Evolutionary conservation across 1,140 invertebrate species (phyloP).

Genomic region (Maniola jurtina): DNA sequence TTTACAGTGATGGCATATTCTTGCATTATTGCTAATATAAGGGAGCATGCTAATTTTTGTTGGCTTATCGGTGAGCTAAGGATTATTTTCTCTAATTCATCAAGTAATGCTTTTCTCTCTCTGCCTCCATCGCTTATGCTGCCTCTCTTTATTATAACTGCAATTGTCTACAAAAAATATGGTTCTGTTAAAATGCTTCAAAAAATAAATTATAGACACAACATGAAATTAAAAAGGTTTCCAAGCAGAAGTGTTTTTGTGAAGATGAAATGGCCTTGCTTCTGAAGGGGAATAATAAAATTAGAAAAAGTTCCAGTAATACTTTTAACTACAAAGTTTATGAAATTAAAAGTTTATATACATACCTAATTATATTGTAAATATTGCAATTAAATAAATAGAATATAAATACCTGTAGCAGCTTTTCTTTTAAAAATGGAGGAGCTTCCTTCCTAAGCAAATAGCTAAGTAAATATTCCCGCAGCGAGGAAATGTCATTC

Average conservation of each 20-base stretch:
- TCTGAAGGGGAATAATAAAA: too few species aligned
- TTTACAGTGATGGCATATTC: conserved; percentile 93
- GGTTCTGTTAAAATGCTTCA: too few species aligned
- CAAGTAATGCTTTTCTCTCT: conserved; percentile 84
- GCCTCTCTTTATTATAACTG: conserved; percentile 91
- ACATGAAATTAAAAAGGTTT: too few species aligned
- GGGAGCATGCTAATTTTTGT: conserved; percentile 88
- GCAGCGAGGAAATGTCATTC: conserved; percentile 84
- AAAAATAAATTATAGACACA: too few species aligned
- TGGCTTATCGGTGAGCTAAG: conserved; percentile 72
- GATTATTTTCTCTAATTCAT: conserved; percentile 80
- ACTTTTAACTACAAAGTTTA: too few species aligned
- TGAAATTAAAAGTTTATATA: too few species aligned
- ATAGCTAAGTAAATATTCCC: conserved; percentile 89
- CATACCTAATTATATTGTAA: too few species aligned
- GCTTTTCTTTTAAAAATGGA: conserved; percentile 82
- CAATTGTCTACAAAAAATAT: conserved; percentile 84
- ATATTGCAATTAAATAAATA: not conserved
- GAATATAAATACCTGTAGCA: conserved; percentile 81
- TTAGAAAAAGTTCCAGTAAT: too few species aligned
- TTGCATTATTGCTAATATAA: conserved; percentile 90
- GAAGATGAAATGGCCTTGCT: too few species aligned
- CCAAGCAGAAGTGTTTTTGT: too few species aligned
- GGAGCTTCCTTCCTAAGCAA: conserved; percentile 83
- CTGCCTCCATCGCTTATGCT: conserved; percentile 86